These are phyloP conservation scores for Calonectris borealis DNA, from an alignment of 2,113 vertebrate species.

Conservation along the genomic window DNA sequence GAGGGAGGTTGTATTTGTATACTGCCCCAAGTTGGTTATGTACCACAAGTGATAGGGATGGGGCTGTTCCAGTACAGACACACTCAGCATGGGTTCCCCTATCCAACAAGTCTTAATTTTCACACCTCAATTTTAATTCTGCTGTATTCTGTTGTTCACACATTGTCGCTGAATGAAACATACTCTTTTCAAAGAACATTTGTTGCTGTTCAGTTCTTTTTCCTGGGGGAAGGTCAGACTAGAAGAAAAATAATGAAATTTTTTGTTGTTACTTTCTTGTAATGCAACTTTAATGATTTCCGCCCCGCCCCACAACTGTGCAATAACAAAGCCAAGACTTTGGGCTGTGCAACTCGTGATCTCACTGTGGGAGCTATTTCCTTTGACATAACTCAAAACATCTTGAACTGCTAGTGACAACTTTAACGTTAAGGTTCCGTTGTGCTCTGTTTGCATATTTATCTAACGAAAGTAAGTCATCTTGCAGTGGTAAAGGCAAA, in stretches of 20 bases:
- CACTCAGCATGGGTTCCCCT: background rate
- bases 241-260: background rate
- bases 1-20: background rate
- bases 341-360: background rate
- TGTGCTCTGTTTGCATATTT: constrained; percentile 18
- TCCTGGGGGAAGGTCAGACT: background rate
- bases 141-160: background rate
- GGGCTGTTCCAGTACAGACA: no score
- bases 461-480: background rate
- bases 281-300: background rate
- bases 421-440: background rate
- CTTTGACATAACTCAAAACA: constrained; percentile 15
- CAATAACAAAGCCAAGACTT: background rate
- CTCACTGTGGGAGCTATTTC: background rate
- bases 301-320: background rate
- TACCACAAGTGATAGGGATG: background rate
- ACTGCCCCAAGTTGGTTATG: background rate
- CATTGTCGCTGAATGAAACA: background rate
- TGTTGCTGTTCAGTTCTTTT: background rate
- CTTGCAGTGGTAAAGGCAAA: background rate
- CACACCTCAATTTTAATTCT: background rate
- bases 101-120: background rate
- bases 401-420: background rate
- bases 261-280: background rate
- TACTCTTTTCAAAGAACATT: background rate